A percentile compares a stretch with the other conserved stretches of the same genome.
Evolutionary conservation across 2,797 vertebrate species (phyloP).

Genomic region (Alfaro cultratus): DNA sequence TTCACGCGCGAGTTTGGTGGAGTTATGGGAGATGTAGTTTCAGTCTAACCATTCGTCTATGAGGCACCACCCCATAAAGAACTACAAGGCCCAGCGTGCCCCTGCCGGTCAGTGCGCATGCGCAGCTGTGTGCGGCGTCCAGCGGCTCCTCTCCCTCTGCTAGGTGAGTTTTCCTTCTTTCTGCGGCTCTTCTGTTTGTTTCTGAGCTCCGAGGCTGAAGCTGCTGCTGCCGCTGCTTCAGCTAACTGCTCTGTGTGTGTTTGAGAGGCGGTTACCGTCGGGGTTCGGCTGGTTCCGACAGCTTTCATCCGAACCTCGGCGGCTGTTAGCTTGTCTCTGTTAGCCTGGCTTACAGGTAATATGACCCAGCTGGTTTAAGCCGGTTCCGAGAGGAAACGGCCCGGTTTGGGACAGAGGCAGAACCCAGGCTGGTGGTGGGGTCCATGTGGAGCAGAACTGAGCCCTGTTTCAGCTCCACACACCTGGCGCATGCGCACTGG

Average conservation of each 20-base stretch:
- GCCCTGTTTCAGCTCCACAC: neutral
- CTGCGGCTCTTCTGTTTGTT: neutral
- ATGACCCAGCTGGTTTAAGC: neutral
- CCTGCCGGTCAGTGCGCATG: conserved; percentile 12
- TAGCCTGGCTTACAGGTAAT: conserved; percentile 19
- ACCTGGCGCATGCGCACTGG: conserved; percentile 1
- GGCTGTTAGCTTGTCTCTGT: conserved; percentile 5
- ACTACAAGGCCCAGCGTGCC: conserved; percentile 57
- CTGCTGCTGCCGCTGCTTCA: fast-evolving
- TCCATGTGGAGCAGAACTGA: neutral
- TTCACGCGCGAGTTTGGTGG: neutral
- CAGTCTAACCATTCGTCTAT: fast-evolving
- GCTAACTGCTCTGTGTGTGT: fast-evolving
- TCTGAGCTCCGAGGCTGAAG: fast-evolving
- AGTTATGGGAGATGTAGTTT: conserved; percentile 19
- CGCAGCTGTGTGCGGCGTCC: neutral
- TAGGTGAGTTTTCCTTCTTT: conserved; percentile 33
- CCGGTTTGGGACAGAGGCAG: neutral
- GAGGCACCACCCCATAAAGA: fast-evolving
- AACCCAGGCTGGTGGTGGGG: neutral
- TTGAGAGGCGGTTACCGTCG: fast-evolving
- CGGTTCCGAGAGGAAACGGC: neutral
- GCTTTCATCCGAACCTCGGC: neutral
- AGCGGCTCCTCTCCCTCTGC: neutral
- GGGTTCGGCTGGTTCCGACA: neutral